Evolutionary conservation across 2,888 invertebrate species (phyloP).

Genomic region (Cephus nigrinus): DNA sequence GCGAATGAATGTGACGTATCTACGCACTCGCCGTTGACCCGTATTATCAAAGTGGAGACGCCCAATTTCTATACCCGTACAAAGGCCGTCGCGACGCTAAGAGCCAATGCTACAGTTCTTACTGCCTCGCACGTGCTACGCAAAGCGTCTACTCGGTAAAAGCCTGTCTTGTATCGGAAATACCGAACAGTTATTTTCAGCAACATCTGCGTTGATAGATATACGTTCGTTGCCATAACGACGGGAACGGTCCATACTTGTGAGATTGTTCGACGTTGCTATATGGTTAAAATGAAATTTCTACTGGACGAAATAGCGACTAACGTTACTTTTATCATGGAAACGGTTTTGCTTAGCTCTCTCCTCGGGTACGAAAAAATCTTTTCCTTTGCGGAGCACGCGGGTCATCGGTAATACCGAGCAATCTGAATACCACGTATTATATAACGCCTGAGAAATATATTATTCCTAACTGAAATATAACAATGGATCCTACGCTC

Average conservation of each 20-base stretch:
- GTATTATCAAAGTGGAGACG: not conserved
- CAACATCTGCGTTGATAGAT: constrained; percentile 11
- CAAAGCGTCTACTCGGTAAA: not conserved
- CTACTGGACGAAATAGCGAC: not conserved
- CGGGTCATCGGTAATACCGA: not conserved
- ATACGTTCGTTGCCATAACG: constrained; percentile 16
- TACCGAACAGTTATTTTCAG: constrained; percentile 42
- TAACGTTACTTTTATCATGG: not conserved
- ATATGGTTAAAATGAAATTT: not conserved
- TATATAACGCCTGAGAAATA: no score
- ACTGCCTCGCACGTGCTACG: not conserved
- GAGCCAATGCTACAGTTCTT: not conserved
- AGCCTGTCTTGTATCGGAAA: constrained; percentile 20
- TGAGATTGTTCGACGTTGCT: not conserved
- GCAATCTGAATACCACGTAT: no score
- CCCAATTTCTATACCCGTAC: not conserved
- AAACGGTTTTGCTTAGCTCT: not conserved
- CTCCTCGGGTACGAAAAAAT: not conserved
- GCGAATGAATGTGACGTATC: constrained; percentile 39
- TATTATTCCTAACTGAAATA: no score
- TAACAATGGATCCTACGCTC: no score
- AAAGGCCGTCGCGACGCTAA: not conserved
- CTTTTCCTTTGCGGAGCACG: not conserved
- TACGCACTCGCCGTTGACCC: constrained; percentile 39
- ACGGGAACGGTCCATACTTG: not conserved